Percentiles rank a stretch among this genome's conserved stretches.
These are phyloP conservation scores for Telmatherina bonti DNA, from an alignment of 2,797 vertebrate genomes.

Conservation along the genomic window DNA sequence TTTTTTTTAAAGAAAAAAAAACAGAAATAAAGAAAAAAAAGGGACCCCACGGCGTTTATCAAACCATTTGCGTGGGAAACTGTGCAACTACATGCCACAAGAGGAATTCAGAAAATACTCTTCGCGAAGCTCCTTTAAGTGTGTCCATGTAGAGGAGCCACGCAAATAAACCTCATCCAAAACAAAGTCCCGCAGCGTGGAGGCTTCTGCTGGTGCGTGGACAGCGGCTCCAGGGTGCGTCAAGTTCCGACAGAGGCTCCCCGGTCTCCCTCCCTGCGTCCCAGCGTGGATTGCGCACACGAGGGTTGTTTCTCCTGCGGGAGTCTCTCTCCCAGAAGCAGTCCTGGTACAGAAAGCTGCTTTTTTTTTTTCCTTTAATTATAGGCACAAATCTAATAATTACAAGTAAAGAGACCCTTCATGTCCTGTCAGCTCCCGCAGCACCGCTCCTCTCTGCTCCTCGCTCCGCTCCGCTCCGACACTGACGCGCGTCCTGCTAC, in stretches of 20 bases:
- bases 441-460: slow-evolving; percentile 24
- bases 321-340: slow-evolving; percentile 8
- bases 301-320: slow-evolving; percentile 20
- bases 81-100: slow-evolving; percentile 53
- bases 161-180: slow-evolving; percentile 32
- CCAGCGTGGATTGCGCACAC: slow-evolving; percentile 55
- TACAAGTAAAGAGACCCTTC: background rate
- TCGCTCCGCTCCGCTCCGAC: slow-evolving; percentile 1
- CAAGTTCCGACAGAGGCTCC: slow-evolving; percentile 38
- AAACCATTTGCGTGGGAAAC: slow-evolving; percentile 40
- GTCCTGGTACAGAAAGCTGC: background rate
- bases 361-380: too few species aligned
- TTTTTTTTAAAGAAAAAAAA: background rate
- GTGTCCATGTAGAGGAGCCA: slow-evolving; percentile 36
- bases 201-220: slow-evolving; percentile 27
- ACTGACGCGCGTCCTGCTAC: slow-evolving; percentile 44
- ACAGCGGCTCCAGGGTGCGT: slow-evolving; percentile 50
- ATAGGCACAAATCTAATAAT: background rate
- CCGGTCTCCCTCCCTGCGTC: slow-evolving; percentile 24
- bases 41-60: slow-evolving; percentile 46
- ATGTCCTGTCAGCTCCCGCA: slow-evolving; percentile 38
- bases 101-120: background rate
- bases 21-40: slow-evolving; percentile 8
- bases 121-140: slow-evolving; percentile 17
- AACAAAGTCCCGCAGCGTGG: slow-evolving; percentile 21